phyloP scores from a whole-genome alignment of 1,140 invertebrate genomes.

The Trichoplusia ni region DNA sequence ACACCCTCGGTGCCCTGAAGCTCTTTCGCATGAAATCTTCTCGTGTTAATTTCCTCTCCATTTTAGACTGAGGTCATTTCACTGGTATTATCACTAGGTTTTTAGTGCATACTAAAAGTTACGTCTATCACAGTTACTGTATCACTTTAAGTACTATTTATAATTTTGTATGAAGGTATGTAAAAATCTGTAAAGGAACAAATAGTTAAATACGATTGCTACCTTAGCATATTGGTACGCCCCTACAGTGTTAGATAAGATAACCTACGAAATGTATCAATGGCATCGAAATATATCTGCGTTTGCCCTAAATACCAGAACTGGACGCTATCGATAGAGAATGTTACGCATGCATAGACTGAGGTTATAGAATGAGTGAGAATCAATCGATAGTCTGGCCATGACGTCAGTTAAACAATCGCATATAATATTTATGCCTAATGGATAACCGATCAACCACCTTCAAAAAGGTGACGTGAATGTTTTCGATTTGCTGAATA shows the following conservation, averaged over 20 bases:
- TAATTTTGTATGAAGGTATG: conserved; percentile 6
- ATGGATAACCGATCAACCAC: conserved; percentile 16
- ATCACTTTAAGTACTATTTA: conserved; percentile 40
- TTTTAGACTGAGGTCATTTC: conserved; percentile 54
- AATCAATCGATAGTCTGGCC: background rate
- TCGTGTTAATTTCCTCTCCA: conserved; percentile 78
- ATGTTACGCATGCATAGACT: background rate
- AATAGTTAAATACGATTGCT: background rate
- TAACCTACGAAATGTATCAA: background rate
- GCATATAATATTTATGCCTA: conserved; percentile 26
- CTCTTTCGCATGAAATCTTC: conserved; percentile 80
- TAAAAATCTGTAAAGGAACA: conserved; percentile 13
- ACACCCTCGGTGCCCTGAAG: conserved; percentile 69
- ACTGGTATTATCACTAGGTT: conserved; percentile 37
- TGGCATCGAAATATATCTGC: conserved; percentile 6
- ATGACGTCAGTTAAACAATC: conserved; percentile 30
- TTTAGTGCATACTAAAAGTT: conserved; percentile 39
- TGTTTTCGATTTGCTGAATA: conserved; percentile 17
- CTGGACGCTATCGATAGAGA: background rate
- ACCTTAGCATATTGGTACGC: background rate
- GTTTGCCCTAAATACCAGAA: conserved; percentile 16
- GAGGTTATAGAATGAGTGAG: conserved; percentile 10
- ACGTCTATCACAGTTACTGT: conserved; percentile 45
- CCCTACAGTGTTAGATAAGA: conserved; percentile 1
- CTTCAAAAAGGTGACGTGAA: no score